Percentiles rank a stretch among this genome's conserved stretches.
These are phyloP conservation scores for Hoplostethus mediterraneus DNA, from an alignment of 2,797 vertebrate species.

Conservation along the genomic window DNA sequence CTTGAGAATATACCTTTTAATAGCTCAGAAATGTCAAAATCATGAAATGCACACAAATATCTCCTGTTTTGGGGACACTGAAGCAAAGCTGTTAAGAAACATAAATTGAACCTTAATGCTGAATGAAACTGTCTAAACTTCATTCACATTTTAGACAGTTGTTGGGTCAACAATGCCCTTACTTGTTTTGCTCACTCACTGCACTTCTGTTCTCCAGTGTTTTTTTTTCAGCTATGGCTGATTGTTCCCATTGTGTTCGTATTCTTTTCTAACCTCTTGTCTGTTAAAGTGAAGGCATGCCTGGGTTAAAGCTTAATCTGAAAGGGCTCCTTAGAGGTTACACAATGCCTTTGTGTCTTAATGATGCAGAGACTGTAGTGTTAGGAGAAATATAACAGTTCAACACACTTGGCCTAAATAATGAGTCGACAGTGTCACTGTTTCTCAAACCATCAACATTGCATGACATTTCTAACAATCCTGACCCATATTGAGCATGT, in stretches of 20 bases:
- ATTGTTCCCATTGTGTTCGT: slow-evolving; percentile 68
- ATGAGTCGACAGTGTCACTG: slow-evolving; percentile 55
- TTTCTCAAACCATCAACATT: slow-evolving; percentile 46
- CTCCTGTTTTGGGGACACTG: too few relatives aligned
- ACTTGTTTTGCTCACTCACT: slow-evolving; percentile 27
- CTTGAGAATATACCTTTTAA: neutral
- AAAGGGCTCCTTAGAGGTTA: slow-evolving; percentile 72
- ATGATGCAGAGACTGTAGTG: slow-evolving; percentile 68
- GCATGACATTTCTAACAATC: slow-evolving; percentile 54
- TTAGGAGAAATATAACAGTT: slow-evolving; percentile 59
- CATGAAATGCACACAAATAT: too few relatives aligned
- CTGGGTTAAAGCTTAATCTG: slow-evolving; percentile 68
- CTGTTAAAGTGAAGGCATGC: slow-evolving; percentile 68
- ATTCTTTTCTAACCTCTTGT: slow-evolving; percentile 66
- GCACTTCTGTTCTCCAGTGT: slow-evolving; percentile 28
- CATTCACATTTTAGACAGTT: slow-evolving; percentile 17
- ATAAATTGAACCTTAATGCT: neutral
- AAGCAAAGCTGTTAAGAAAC: neutral
- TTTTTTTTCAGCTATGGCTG: slow-evolving; percentile 52
- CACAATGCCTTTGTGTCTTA: slow-evolving; percentile 82
- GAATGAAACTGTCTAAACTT: slow-evolving; percentile 23
- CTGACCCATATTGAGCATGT: slow-evolving; percentile 44
- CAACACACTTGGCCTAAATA: slow-evolving; percentile 55
- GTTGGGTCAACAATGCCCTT: slow-evolving; percentile 30
- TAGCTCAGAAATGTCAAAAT: neutral